Conservation (phyloP, 2,113 vertebrate species). For the Gavia stellata region DNA sequence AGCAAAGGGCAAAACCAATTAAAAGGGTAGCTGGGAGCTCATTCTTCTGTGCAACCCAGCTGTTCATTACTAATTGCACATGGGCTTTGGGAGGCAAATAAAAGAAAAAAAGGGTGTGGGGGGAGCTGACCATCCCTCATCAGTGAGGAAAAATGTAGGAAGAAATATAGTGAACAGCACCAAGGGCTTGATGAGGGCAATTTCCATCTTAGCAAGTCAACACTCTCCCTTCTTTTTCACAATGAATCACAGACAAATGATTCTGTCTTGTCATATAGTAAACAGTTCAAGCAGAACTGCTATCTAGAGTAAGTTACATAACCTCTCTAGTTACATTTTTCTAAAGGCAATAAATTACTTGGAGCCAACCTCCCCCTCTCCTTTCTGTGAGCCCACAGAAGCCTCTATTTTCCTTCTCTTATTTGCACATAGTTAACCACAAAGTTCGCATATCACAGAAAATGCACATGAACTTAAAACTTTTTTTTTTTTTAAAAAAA, state of each 20-base stretch:
- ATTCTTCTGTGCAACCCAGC: neutral
- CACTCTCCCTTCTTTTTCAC: neutral
- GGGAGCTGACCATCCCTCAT: neutral
- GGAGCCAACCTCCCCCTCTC: neutral
- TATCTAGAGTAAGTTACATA: neutral
- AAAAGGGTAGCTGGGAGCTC: neutral
- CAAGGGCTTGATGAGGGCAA: neutral
- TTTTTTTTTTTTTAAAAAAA: neutral
- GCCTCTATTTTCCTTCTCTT: neutral
- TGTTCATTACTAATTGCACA: neutral
- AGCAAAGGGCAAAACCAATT: neutral
- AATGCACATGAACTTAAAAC: neutral
- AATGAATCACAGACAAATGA: neutral
- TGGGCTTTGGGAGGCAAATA: neutral
- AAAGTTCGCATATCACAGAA: neutral
- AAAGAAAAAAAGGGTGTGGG: neutral
- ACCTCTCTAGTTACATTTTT: neutral
- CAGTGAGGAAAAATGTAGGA: neutral
- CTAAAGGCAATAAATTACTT: neutral
- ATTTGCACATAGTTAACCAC: neutral
- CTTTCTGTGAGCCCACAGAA: neutral
- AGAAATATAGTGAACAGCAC: neutral
- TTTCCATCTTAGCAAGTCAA: neutral
- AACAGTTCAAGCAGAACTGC: no score
- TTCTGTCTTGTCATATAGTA: neutral